These are phyloP conservation scores for Perdita meconis DNA, from an alignment of 2,888 invertebrate species.

Conservation along the genomic window DNA sequence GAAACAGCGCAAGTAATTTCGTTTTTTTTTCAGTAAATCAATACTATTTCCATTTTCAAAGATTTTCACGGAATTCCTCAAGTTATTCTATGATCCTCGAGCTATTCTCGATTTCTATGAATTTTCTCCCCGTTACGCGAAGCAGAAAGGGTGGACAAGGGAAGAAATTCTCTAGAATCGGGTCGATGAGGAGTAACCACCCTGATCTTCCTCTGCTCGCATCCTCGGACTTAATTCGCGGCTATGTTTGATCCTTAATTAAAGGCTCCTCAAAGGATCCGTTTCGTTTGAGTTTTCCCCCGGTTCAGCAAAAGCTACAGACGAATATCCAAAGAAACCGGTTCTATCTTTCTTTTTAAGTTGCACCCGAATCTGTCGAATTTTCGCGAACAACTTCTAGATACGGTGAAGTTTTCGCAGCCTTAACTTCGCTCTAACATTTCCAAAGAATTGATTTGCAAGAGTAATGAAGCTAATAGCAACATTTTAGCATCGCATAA, in stretches of 20 bases:
- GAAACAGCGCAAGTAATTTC: not conserved
- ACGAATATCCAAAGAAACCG: not conserved
- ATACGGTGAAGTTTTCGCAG: too few species aligned
- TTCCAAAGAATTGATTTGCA: too few species aligned
- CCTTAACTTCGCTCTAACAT: too few species aligned
- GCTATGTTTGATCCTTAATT: conserved; percentile 53
- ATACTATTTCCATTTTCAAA: too few species aligned
- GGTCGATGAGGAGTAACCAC: conserved; percentile 37
- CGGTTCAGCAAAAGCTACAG: not conserved
- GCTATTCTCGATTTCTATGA: too few species aligned
- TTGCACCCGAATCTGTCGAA: too few species aligned
- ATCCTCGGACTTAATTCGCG: conserved; percentile 32
- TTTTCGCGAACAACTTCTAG: too few species aligned
- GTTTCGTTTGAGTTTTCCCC: conserved; percentile 22
- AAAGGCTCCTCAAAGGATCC: conserved; percentile 40
- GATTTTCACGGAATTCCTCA: too few species aligned
- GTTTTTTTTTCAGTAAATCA: not conserved
- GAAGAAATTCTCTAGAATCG: conserved; percentile 31
- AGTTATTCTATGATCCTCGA: too few species aligned
- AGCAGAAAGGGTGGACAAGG: conserved; percentile 7
- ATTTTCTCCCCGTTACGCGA: too few species aligned
- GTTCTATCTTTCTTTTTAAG: not conserved
- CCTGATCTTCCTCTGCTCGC: conserved; percentile 5
- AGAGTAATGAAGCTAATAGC: too few species aligned
- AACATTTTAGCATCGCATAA: too few species aligned